Percentiles rank a stretch among this genome's conserved stretches.
These are phyloP conservation scores for Dione juno DNA, from an alignment of 2,888 invertebrate genomes.

Conservation along the genomic window DNA sequence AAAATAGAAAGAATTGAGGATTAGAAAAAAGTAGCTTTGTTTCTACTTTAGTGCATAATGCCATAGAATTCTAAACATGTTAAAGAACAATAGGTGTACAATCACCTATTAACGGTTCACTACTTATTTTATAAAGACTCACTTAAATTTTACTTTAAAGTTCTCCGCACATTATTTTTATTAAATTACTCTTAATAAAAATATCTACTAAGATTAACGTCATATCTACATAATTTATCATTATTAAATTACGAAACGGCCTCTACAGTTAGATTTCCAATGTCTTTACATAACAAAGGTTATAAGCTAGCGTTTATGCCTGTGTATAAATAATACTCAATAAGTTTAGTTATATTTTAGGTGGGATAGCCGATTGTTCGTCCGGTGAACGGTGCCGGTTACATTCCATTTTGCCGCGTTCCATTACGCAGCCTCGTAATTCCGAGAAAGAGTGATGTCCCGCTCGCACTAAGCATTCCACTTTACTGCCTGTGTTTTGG, in stretches of 20 bases:
- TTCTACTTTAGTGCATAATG: background rate
- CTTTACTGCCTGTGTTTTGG: conserved; percentile 75
- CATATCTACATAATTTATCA: background rate
- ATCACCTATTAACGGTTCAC: conserved; percentile 6
- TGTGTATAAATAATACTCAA: conserved; percentile 29
- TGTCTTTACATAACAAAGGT: conserved; percentile 1
- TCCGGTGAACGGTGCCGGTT: conserved; percentile 55
- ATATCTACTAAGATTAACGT: background rate
- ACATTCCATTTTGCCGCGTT: conserved; percentile 76
- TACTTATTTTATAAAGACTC: background rate
- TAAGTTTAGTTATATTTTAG: conserved; percentile 45
- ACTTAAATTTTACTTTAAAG: background rate
- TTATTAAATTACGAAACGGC: background rate
- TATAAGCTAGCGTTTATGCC: conserved; percentile 5
- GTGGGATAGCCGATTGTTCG: conserved; percentile 52
- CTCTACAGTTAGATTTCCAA: background rate
- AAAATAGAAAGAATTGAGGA: background rate
- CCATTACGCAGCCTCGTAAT: conserved; percentile 73
- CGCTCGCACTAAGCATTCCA: conserved; percentile 74
- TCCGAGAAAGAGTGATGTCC: conserved; percentile 78
- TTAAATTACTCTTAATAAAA: background rate
- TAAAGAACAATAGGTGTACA: conserved; percentile 18
- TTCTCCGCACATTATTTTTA: background rate
- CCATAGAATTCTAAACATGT: background rate
- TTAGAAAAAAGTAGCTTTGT: background rate